Conservation (phyloP, 1,140 invertebrate genomes). For the Cyclina sinensis region DNA sequence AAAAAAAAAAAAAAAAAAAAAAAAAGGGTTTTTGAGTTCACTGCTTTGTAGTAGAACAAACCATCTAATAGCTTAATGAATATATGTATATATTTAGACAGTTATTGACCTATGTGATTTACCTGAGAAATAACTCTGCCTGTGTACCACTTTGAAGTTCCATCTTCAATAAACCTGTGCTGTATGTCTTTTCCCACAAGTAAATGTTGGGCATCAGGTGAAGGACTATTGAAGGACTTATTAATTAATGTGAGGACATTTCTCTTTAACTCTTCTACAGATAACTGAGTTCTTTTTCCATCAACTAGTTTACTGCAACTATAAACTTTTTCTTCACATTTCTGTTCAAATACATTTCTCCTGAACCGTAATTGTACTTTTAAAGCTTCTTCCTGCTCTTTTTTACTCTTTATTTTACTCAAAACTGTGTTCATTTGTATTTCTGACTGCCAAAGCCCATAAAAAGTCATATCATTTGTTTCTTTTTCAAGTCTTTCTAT, state of each 20-base stretch:
- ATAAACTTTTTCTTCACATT: neutral
- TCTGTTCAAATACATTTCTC: constrained; percentile 50
- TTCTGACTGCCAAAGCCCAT: constrained; percentile 28
- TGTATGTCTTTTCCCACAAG: constrained; percentile 35
- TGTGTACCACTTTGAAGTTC: neutral
- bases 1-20: neutral
- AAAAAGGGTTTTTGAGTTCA: neutral
- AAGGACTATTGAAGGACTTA: neutral
- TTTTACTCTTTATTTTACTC: neutral
- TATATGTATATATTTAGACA: neutral
- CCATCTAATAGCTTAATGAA: neutral
- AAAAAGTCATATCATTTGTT: constrained; percentile 15
- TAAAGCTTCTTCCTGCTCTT: constrained; percentile 39
- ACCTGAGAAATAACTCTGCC: constrained; percentile 47
- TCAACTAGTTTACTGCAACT: neutral
- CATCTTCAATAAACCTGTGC: constrained; percentile 39
- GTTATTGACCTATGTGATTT: neutral
- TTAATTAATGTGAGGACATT: constrained; percentile 25
- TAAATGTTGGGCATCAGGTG: neutral
- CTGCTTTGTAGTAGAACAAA: neutral
- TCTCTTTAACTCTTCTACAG: constrained; percentile 19
- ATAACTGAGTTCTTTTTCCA: neutral
- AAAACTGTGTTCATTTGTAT: neutral
- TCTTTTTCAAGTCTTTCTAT: constrained; percentile 25
- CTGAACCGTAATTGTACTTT: constrained; percentile 49